Base-by-base conservation (phyloP, 2,113 vertebrate species). In the Ceuthmochares aereus region DNA sequence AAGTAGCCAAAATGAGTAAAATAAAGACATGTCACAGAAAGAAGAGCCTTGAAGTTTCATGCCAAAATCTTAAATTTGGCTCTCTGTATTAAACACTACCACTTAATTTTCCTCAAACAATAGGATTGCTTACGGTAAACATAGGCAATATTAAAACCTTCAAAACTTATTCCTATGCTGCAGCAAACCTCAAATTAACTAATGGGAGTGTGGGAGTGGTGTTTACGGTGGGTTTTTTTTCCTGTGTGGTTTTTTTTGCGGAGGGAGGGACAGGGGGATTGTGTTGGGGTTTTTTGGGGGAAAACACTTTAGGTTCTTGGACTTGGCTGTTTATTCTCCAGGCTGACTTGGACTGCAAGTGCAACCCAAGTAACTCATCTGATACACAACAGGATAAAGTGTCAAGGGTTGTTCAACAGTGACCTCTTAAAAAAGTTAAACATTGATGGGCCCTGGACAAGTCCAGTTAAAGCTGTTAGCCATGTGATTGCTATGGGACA, bases 341-440 rank as follows among this genome's bases (percentile, higher is more conserved):
- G 62, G 21, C 72, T 84, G 73, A 86, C 59, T 29, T 52, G 62
- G 69, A 60, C 60, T n/a, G 37, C n/a, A 68, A 78, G 40, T 4
- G 21, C 60, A 93, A 92, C 25, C 27, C 64, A 77, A 90, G 55
- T 52, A 93, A 77, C 72, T 52, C 64, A 59, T 43, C 76, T n/a
- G 37, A 77, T 18, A 45, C 59, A 55, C 51, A 59, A 37, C 20
- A 56, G 32, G 51, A 79, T 2, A 56, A 27, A 42, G 45, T 47
- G 47, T 84, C 90, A 75, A 62, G 73, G 64, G 68, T 8, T 94
- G 75, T 60, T 87, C 83, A 63, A 56, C 34, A 60, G 90, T 4
- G 43, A 72, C 36, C 40, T 59, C 85, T 62, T 49, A 20, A 70
- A 94, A 70, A 84, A 94, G 95, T 95, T 97, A 97, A 96, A 97